Percentiles rank a stretch among this genome's conserved stretches.
Conservation (phyloP, 1,140 invertebrate genomes). For the Proctacanthus coquilletti region DNA sequence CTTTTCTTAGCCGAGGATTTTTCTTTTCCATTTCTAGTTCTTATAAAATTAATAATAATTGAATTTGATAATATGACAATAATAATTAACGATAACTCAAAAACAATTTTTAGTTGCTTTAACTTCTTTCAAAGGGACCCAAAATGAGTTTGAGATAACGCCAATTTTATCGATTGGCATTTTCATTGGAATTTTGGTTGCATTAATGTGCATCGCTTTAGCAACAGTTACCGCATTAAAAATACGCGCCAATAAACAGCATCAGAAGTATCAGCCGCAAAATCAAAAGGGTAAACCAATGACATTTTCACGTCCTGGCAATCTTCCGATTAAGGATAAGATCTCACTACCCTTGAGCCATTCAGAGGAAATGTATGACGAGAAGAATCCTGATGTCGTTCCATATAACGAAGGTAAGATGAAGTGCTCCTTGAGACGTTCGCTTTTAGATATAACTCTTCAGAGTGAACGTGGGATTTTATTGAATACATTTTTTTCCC, state of each 20-base stretch:
- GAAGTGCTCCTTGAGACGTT: background rate
- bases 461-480: background rate
- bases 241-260: slow-evolving; percentile 39
- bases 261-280: slow-evolving; percentile 25
- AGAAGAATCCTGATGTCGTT: slow-evolving; percentile 72
- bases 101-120: slow-evolving; percentile 16
- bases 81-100: slow-evolving; percentile 10
- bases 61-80: slow-evolving; percentile 8
- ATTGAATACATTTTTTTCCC: slow-evolving; percentile 5
- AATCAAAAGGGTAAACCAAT: slow-evolving; percentile 19
- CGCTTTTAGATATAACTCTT: slow-evolving; percentile 1
- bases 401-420: slow-evolving; percentile 69
- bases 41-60: slow-evolving; percentile 11
- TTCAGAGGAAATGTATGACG: slow-evolving; percentile 56
- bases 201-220: slow-evolving; percentile 49
- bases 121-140: slow-evolving; percentile 36
- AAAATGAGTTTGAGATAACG: slow-evolving; percentile 50
- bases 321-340: slow-evolving; percentile 51
- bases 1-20: background rate
- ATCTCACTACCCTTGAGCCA: slow-evolving; percentile 44
- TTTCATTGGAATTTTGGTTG: slow-evolving; percentile 52
- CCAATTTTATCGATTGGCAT: slow-evolving; percentile 50
- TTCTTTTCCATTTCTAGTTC: slow-evolving; percentile 10
- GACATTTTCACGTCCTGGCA: slow-evolving; percentile 36
- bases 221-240: slow-evolving; percentile 53